phyloP scores from a whole-genome alignment of 2,888 invertebrate species.

The Operophtera brumata region DNA sequence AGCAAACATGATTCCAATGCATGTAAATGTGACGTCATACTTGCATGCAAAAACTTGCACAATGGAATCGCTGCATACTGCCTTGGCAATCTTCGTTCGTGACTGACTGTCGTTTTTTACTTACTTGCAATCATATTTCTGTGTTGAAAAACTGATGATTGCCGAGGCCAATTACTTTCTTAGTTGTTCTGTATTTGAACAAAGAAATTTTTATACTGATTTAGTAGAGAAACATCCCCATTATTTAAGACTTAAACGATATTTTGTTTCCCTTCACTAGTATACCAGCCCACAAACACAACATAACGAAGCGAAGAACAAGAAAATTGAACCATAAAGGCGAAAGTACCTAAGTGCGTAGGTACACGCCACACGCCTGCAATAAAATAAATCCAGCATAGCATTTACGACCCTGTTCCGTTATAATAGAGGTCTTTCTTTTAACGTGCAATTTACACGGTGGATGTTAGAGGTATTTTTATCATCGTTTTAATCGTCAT shows the following conservation, averaged over 20 bases:
- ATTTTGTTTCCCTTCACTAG: conserved; percentile 5
- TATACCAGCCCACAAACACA: conserved; percentile 13
- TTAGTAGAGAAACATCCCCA: too few species aligned
- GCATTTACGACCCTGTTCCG: conserved; percentile 30
- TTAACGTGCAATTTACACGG: conserved; percentile 38
- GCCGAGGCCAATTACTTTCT: too few species aligned
- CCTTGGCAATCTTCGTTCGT: too few species aligned
- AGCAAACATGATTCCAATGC: too few species aligned
- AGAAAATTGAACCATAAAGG: conserved; percentile 31
- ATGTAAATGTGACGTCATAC: too few species aligned
- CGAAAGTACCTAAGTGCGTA: conserved; percentile 18
- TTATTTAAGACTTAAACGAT: background rate
- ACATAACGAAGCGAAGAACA: conserved; percentile 27
- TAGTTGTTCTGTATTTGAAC: too few species aligned
- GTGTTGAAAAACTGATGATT: too few species aligned
- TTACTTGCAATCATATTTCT: too few species aligned
- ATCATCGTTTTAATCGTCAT: conserved; percentile 43
- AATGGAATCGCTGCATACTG: too few species aligned
- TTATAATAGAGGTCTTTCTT: conserved; percentile 26
- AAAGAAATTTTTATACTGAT: too few species aligned
- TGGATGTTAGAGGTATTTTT: conserved; percentile 44
- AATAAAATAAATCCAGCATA: conserved; percentile 31
- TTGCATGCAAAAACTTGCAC: too few species aligned
- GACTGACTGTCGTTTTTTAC: too few species aligned
- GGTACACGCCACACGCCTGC: conserved; percentile 26